A percentile compares a stretch with the other conserved stretches of the same genome.
Evolutionary conservation across 1,140 invertebrate genomes (phyloP).

Genomic region (Cyclina sinensis): DNA sequence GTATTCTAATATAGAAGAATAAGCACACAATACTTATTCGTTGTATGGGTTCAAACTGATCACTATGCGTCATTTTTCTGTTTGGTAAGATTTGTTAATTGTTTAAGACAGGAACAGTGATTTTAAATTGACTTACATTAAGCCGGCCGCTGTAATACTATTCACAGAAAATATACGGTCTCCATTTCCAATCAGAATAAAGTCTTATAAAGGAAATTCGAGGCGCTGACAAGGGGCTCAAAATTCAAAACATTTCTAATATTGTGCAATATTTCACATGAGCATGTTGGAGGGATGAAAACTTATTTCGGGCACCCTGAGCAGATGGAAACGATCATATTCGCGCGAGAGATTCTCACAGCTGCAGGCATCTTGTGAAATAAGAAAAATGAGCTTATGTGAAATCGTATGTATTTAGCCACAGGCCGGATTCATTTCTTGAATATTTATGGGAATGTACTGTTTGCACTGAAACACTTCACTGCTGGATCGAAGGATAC

Average conservation of each 20-base stretch:
- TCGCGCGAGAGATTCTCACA: conserved; percentile 25
- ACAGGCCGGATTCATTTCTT: conserved; percentile 28
- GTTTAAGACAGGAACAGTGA: too few relatives aligned
- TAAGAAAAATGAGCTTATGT: conserved; percentile 38
- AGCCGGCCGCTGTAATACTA: too few relatives aligned
- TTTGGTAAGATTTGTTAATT: too few relatives aligned
- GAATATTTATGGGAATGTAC: conserved; percentile 48
- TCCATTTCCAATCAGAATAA: conserved; percentile 41
- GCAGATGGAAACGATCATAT: conserved; percentile 43
- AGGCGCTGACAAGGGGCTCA: conserved; percentile 36
- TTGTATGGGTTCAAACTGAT: too few relatives aligned
- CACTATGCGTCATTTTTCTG: too few relatives aligned
- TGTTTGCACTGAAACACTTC: too few relatives aligned
- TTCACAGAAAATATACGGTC: not conserved
- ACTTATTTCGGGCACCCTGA: conserved; percentile 31
- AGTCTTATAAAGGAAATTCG: conserved; percentile 14
- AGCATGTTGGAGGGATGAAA: conserved; percentile 18
- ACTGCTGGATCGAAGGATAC: too few relatives aligned
- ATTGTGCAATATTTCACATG: conserved; percentile 39
- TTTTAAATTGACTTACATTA: too few relatives aligned
- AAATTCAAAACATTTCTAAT: conserved; percentile 54
- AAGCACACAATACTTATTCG: too few relatives aligned
- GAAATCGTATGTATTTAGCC: conserved; percentile 29
- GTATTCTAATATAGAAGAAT: too few relatives aligned
- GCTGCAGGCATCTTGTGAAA: conserved; percentile 43